Percentiles rank a stretch among this genome's conserved stretches.
Evolutionary conservation across 23 tunicate genomes (phyloP).

Genomic region (Styela clava): DNA sequence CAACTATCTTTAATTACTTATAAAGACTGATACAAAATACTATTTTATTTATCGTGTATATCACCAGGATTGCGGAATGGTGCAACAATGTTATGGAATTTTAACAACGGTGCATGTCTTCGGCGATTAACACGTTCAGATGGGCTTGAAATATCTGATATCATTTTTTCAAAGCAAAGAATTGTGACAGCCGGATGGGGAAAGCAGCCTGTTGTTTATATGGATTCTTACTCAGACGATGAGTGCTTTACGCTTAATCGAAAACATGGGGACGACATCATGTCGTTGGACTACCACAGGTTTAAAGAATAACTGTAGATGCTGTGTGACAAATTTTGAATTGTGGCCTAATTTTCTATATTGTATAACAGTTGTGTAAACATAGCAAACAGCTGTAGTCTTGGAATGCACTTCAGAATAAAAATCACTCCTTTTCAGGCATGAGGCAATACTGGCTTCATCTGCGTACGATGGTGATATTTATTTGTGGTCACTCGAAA

Average conservation of each 20-base stretch:
- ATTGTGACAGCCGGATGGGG: constrained; percentile 61
- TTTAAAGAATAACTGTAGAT: not conserved
- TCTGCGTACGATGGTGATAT: constrained; percentile 87
- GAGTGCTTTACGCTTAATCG: constrained; percentile 24
- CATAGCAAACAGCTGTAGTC: too few relatives aligned
- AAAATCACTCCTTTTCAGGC: not conserved
- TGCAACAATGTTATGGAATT: constrained; percentile 65
- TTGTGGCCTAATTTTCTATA: too few relatives aligned
- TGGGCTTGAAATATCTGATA: constrained; percentile 49
- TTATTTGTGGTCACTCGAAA: constrained; percentile 67
- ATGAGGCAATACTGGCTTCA: constrained; percentile 40
- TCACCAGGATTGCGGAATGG: constrained; percentile 83
- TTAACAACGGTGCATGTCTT: constrained; percentile 80
- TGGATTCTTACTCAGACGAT: constrained; percentile 54
- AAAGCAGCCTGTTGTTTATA: constrained; percentile 36
- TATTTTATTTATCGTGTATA: too few relatives aligned
- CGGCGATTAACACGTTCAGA: constrained; percentile 47
- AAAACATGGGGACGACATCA: constrained; percentile 64
- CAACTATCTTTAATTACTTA: too few relatives aligned
- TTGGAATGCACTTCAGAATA: too few relatives aligned
- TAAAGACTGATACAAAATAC: too few relatives aligned
- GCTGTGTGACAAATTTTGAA: too few relatives aligned
- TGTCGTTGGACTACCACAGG: constrained; percentile 59
- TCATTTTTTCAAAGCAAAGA: constrained; percentile 50
- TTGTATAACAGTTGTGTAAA: too few relatives aligned